Evolutionary conservation across 2,888 invertebrate species (phyloP).

Genomic region (Geotrupes spiniger): DNA sequence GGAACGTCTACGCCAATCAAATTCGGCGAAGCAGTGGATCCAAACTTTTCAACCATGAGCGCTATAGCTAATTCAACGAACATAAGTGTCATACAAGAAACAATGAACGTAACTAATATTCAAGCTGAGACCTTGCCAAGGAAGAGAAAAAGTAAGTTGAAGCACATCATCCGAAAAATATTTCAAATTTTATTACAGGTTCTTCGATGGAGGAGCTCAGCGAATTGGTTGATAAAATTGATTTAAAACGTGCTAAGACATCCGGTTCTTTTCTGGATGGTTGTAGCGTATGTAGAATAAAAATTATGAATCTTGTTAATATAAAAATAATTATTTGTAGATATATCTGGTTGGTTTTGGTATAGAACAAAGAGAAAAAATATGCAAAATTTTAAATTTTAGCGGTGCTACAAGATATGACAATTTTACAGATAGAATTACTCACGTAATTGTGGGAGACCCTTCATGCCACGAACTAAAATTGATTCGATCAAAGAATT

Average conservation of each 20-base stretch:
- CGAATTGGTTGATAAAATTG: conserved; percentile 51
- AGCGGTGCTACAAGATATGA: conserved; percentile 83
- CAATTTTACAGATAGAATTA: conserved; percentile 70
- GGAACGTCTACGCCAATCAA: conserved; percentile 71
- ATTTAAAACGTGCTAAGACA: conserved; percentile 65
- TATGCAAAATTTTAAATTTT: conserved; percentile 67
- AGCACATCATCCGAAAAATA: too few relatives aligned
- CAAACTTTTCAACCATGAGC: conserved; percentile 54
- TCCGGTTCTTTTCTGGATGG: conserved; percentile 85
- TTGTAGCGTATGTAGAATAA: conserved; percentile 78
- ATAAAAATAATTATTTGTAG: too few relatives aligned
- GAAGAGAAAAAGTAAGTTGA: too few relatives aligned
- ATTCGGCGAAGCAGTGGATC: conserved; percentile 43
- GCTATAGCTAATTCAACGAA: conserved; percentile 40
- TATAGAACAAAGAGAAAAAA: conserved; percentile 62
- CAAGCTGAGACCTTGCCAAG: conserved; percentile 1
- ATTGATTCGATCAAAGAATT: conserved; percentile 33
- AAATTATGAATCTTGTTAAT: too few relatives aligned
- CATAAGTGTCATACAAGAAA: conserved; percentile 22
- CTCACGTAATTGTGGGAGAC: conserved; percentile 77
- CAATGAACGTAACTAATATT: conserved; percentile 20
- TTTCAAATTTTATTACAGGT: too few relatives aligned
- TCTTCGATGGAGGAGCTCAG: conserved; percentile 27
- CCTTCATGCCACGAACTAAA: conserved; percentile 53
- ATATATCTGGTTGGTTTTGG: conserved; percentile 69